Base-by-base conservation (phyloP, 2,888 invertebrate species). In the Acleris holmiana region DNA sequence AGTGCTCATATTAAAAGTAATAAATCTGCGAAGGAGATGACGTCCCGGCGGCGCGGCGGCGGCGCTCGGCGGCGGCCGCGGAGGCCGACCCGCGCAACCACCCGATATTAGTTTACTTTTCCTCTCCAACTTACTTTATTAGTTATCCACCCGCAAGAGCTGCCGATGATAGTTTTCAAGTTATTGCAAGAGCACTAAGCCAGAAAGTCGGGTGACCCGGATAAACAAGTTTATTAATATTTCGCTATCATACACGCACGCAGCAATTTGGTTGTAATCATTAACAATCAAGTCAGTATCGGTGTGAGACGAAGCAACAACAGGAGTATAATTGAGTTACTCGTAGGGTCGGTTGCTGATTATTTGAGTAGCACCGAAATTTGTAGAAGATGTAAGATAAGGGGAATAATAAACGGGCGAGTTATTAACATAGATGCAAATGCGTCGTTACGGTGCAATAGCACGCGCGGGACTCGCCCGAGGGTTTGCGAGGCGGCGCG, bases 21-120 rank as follows among this genome's bases (percentile, higher is more conserved):
- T 89, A 91, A 89, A 88, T 89, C 86, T 83, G 83, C 80, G 83
- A 84, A 79, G 72, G 79, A 79, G 78, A 83, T 80, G 83, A 82
- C 77, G 74, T 72, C 62, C 67, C 70, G 66, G 69, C 73, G 73
- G 69, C 73, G 73, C 66, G 61, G 67, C 70, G 66, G 69, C 73
- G 73, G 69, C 73, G 73, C 66, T 54, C 71, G 49, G 66, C 65
- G 69, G 68, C 75, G 76, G 75, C 75, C 79, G 75, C 75, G 78
- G 71, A 79, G 79, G 78, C 77, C 79, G 78, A 79, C 84, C 80
- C 75, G 75, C 82, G 79, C 82, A 82, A 85, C 85, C 86, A 82
- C 76, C 87, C 88, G 92, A 91, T 93, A 93, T 93, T 93, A 93
- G 93, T 93, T 93, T 93, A 91, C 93, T 93, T 93, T 91, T 89